A percentile compares a stretch with the other conserved stretches of the same genome.
These are phyloP conservation scores for Lissocephala sabroskyi DNA, from an alignment of 2,888 invertebrate species.

Conservation along the genomic window DNA sequence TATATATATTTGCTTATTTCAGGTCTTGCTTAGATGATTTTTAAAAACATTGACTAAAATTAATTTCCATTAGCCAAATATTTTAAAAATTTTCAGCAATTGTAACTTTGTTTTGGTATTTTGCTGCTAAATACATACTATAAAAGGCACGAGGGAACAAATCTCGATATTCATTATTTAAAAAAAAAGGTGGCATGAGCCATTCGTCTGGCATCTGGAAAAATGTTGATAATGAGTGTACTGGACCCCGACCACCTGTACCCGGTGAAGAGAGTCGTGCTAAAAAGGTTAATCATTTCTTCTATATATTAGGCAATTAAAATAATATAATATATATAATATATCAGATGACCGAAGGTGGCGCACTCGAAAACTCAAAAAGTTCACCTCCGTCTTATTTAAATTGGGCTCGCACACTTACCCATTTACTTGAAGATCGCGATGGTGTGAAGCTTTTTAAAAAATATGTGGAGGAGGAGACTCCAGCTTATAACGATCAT, in stretches of 20 bases:
- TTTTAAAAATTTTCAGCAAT: slow-evolving; percentile 67
- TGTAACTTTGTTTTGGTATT: too few relatives aligned
- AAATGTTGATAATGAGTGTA: slow-evolving; percentile 73
- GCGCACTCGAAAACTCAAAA: slow-evolving; percentile 69
- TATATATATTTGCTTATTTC: slow-evolving; percentile 31
- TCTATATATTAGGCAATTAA: too few relatives aligned
- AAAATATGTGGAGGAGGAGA: slow-evolving; percentile 85
- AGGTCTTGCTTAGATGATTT: slow-evolving; percentile 73
- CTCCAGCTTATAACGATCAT: slow-evolving; percentile 83
- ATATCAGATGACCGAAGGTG: slow-evolving; percentile 72
- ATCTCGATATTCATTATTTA: not conserved
- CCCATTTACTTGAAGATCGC: slow-evolving; percentile 88
- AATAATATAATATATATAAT: not conserved
- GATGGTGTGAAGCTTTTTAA: slow-evolving; percentile 92
- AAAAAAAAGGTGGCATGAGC: slow-evolving; percentile 69
- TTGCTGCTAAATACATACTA: slow-evolving; percentile 49
- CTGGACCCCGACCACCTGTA: slow-evolving; percentile 85
- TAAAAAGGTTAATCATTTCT: slow-evolving; percentile 64
- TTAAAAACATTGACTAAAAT: slow-evolving; percentile 62
- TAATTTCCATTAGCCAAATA: slow-evolving; percentile 70
- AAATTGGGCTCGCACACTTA: slow-evolving; percentile 91
- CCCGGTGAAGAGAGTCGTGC: slow-evolving; percentile 78
- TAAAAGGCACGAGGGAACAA: slow-evolving; percentile 9
- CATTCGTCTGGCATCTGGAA: slow-evolving; percentile 70
- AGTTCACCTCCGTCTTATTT: slow-evolving; percentile 81